Conservation (phyloP, 2,113 vertebrate species). For the Hippolais icterina region DNA sequence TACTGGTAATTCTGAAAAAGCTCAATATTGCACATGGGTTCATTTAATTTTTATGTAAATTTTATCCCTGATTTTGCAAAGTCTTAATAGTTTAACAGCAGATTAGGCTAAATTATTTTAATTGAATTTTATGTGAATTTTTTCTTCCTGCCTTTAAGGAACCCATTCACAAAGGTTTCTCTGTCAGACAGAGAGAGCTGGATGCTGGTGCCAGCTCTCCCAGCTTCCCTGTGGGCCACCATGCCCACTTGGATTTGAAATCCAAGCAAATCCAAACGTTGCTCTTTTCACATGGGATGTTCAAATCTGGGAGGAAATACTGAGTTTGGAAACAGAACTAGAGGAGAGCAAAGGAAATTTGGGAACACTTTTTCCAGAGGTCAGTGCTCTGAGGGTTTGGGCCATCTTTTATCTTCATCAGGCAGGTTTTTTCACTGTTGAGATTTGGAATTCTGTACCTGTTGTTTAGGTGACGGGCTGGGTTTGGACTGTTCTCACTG, state of each 20-base stretch:
- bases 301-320: not conserved
- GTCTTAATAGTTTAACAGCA: conserved; percentile 62
- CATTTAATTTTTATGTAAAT: conserved; percentile 72
- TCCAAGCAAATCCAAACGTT: not conserved
- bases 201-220: not conserved
- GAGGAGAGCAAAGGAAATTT: not conserved
- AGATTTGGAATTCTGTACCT: not conserved
- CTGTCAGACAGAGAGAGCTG: not conserved
- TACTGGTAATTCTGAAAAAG: conserved; percentile 53
- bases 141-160: conserved; percentile 27
- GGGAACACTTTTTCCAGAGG: not conserved
- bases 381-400: not conserved
- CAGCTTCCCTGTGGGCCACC: not conserved
- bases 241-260: not conserved
- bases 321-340: not conserved
- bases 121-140: conserved; percentile 41
- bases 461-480: not conserved
- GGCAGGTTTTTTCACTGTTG: not conserved
- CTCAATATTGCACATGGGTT: conserved; percentile 35
- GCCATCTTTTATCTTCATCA: not conserved
- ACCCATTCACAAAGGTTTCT: not conserved
- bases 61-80: conserved; percentile 33
- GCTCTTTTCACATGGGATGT: not conserved
- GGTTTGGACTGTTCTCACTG: not conserved
- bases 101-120: conserved; percentile 60